A percentile compares a stretch with the other conserved stretches of the same genome.
Conservation (phyloP, 1,140 invertebrate genomes). For the Hyles vespertilio region DNA sequence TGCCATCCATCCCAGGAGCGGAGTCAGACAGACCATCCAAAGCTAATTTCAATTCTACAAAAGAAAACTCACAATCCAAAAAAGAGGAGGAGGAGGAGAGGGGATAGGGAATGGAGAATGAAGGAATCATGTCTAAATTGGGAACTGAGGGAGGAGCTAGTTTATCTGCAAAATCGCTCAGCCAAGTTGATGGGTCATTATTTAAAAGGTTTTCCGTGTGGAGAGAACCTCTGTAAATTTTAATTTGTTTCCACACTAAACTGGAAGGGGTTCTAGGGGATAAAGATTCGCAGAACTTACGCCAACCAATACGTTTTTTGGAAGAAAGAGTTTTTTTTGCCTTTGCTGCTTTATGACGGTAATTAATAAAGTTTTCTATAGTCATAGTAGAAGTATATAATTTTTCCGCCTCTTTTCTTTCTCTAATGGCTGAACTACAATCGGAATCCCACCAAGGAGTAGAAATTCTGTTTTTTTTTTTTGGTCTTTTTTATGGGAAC, state of each 20-base stretch:
- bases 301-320: background rate
- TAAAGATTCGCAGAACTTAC: background rate
- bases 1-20: conserved; percentile 19
- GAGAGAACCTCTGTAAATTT: conserved; percentile 12
- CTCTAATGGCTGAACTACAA: background rate
- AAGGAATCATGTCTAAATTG: background rate
- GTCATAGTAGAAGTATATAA: background rate
- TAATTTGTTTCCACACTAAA: conserved; percentile 1
- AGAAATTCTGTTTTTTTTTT: background rate
- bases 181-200: conserved; percentile 9
- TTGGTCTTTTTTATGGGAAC: background rate
- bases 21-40: conserved; percentile 14
- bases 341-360: background rate
- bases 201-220: background rate
- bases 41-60: conserved; percentile 7
- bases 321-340: background rate
- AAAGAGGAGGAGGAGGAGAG: background rate
- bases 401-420: background rate
- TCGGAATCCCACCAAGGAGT: conserved; percentile 1
- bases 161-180: conserved; percentile 20
- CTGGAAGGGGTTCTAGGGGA: background rate
- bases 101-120: no score
- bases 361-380: background rate
- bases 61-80: conserved; percentile 9
- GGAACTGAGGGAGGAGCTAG: conserved; percentile 25